Conservation (phyloP, 1,140 invertebrate species). For the Drosophila pruinosa region DNA sequence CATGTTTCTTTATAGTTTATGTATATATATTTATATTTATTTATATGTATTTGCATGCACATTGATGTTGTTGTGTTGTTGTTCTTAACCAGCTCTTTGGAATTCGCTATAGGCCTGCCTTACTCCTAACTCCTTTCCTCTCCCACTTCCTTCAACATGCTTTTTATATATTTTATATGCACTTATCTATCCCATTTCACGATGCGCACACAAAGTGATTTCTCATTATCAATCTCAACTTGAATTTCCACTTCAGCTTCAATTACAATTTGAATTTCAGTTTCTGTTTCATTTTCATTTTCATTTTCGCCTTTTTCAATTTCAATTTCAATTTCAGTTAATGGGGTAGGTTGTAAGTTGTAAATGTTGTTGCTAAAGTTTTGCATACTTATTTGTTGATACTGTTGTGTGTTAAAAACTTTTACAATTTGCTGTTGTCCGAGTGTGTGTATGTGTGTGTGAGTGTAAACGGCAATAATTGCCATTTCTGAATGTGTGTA, state of each 20-base stretch:
- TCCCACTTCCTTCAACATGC: slow-evolving; percentile 13
- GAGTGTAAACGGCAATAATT: slow-evolving; percentile 32
- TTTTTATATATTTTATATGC: slow-evolving; percentile 37
- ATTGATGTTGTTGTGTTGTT: slow-evolving; percentile 29
- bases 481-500: slow-evolving; percentile 25
- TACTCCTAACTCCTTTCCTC: background rate
- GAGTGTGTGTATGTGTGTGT: slow-evolving; percentile 39
- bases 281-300: slow-evolving; percentile 25
- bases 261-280: slow-evolving; percentile 12
- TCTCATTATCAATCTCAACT: slow-evolving; percentile 19
- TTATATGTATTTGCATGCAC: slow-evolving; percentile 1
- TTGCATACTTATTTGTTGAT: slow-evolving; percentile 41
- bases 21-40: slow-evolving; percentile 28
- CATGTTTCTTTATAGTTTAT: slow-evolving; percentile 69
- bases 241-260: slow-evolving; percentile 24
- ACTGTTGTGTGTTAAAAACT: slow-evolving; percentile 53
- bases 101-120: slow-evolving; percentile 15
- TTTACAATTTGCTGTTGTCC: slow-evolving; percentile 51
- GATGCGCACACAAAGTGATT: background rate
- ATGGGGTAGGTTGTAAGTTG: slow-evolving; percentile 32
- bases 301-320: slow-evolving; percentile 21
- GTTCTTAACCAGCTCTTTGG: slow-evolving; percentile 48
- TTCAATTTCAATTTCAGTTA: slow-evolving; percentile 11
- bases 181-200: background rate
- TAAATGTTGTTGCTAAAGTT: slow-evolving; percentile 54